Evolutionary conservation across 2,888 invertebrate genomes (phyloP).

Genomic region (Thelaira solivaga): DNA sequence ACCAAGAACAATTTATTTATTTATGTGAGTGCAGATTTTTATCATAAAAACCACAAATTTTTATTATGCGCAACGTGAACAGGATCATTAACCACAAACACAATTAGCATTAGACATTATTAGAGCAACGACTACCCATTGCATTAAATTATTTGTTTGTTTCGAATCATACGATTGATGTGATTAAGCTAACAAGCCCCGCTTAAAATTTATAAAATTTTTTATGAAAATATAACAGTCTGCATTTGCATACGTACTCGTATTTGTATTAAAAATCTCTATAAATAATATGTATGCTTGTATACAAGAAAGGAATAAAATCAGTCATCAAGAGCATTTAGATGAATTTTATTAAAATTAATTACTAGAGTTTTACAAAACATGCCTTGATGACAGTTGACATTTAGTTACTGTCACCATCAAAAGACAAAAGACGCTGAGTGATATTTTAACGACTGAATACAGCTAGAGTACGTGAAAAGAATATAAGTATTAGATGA

Average conservation of each 20-base stretch:
- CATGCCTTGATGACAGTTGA: conserved; percentile 50
- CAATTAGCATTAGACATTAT: conserved; percentile 50
- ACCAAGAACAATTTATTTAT: conserved; percentile 13
- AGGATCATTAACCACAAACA: conserved; percentile 38
- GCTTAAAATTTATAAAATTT: conserved; percentile 34
- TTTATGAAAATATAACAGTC: not conserved
- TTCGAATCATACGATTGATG: not conserved
- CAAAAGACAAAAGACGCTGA: conserved; percentile 16
- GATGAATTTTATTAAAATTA: conserved; percentile 15
- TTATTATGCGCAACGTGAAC: conserved; percentile 45
- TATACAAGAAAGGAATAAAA: not conserved
- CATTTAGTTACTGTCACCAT: conserved; percentile 41
- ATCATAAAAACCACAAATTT: conserved; percentile 6
- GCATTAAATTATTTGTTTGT: not conserved
- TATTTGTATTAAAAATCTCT: no score
- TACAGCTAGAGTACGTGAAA: conserved; percentile 22
- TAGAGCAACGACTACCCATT: conserved; percentile 31
- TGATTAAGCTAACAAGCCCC: not conserved
- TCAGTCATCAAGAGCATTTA: not conserved
- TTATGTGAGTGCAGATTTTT: not conserved
- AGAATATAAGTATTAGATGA: conserved; percentile 21
- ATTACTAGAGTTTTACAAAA: conserved; percentile 20
- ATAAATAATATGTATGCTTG: no score
- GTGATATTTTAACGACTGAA: conserved; percentile 13
- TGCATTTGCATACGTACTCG: not conserved